A percentile compares a stretch with the other conserved stretches of the same genome.
These are phyloP conservation scores for Uromys caudimaculatus DNA, from an alignment of 2,797 vertebrate genomes.

Conservation along the genomic window DNA sequence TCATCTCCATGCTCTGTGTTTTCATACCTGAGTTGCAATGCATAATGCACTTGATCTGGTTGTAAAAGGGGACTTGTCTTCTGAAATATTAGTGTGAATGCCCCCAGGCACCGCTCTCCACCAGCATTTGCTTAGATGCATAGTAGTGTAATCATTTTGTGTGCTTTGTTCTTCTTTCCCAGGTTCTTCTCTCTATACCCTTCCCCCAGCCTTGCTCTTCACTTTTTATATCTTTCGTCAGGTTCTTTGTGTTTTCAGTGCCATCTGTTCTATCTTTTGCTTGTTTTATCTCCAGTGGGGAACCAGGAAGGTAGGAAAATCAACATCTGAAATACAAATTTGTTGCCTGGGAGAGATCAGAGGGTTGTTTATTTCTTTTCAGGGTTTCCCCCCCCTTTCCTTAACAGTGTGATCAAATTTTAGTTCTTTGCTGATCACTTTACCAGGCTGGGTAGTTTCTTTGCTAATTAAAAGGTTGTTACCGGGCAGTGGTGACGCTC, in stretches of 20 bases:
- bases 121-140: background rate
- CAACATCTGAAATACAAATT: slow-evolving; percentile 47
- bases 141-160: background rate
- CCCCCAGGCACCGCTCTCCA: background rate
- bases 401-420: slow-evolving; percentile 28
- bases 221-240: background rate
- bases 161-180: background rate
- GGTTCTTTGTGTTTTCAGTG: slow-evolving; percentile 1
- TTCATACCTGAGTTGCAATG: background rate
- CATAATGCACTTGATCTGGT: background rate
- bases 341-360: slow-evolving; percentile 50
- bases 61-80: background rate
- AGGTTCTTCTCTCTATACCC: background rate
- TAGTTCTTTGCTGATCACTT: slow-evolving; percentile 39
- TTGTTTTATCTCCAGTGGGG: slow-evolving; percentile 21
- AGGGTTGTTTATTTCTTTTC: slow-evolving; percentile 4
- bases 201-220: background rate
- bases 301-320: background rate
- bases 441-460: background rate
- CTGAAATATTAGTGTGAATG: background rate
- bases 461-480: slow-evolving; percentile 56
- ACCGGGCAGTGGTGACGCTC: no score
- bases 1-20: background rate
- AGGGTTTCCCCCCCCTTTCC: no score
- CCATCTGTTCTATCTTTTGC: slow-evolving; percentile 54